Conservation (phyloP, 2,797 vertebrate species). For the Myripristis jacobus region DNA sequence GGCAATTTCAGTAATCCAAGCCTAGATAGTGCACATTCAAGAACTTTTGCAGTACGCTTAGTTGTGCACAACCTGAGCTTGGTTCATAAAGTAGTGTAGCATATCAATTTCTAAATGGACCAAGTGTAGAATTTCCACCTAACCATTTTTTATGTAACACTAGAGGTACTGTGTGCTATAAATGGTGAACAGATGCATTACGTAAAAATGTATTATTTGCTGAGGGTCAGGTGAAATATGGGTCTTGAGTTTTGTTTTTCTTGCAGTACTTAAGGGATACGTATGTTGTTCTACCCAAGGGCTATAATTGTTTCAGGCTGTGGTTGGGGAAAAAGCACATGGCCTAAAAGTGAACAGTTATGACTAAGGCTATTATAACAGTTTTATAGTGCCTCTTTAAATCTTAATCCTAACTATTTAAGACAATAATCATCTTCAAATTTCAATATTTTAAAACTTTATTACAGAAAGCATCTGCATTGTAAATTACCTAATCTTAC, state of each 20-base stretch:
- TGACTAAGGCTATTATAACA: constrained; percentile 39
- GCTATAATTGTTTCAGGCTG: constrained; percentile 72
- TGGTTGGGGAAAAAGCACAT: constrained; percentile 22
- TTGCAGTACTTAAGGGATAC: constrained; percentile 57
- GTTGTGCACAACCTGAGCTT: constrained; percentile 20
- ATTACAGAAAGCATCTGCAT: constrained; percentile 30
- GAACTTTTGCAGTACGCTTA: not conserved
- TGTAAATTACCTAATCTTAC: constrained; percentile 28
- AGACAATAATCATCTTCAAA: constrained; percentile 10
- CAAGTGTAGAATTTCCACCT: constrained; percentile 33
- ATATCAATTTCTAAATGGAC: constrained; percentile 39
- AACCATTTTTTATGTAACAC: constrained; percentile 33
- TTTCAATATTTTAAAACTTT: constrained; percentile 1
- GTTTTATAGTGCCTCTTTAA: not conserved
- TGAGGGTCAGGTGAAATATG: constrained; percentile 49
- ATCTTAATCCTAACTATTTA: constrained; percentile 13
- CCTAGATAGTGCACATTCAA: not conserved
- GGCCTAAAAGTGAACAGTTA: constrained; percentile 25
- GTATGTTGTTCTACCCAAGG: constrained; percentile 61
- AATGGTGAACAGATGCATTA: constrained; percentile 52
- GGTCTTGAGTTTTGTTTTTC: constrained; percentile 55
- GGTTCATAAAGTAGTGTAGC: constrained; percentile 30
- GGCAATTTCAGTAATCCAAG: not conserved
- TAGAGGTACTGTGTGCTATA: constrained; percentile 33
- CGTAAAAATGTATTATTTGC: constrained; percentile 46